Percentiles rank a stretch among this genome's conserved stretches.
These are phyloP conservation scores for Leucania comma DNA, from an alignment of 2,888 invertebrate species.

Conservation along the genomic window DNA sequence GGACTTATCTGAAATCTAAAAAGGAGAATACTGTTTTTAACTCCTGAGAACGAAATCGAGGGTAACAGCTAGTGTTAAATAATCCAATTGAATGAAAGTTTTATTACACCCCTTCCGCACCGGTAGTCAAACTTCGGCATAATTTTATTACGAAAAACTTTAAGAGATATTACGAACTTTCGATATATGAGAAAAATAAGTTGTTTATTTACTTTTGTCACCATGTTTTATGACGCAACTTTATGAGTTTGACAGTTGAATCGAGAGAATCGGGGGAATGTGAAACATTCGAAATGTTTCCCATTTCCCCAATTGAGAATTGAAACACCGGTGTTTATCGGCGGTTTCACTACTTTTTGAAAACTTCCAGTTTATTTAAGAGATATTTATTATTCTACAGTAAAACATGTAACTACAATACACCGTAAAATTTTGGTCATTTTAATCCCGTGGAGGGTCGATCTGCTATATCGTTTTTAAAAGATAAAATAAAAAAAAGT, in stretches of 20 bases:
- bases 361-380: not conserved
- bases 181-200: not conserved
- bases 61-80: not conserved
- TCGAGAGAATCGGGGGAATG: not conserved
- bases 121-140: conserved; percentile 4
- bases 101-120: not conserved
- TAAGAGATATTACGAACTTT: conserved; percentile 3
- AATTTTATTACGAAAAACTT: not conserved
- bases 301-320: too few species aligned
- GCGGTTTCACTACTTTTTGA: not conserved
- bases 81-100: not conserved
- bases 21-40: too few species aligned
- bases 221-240: not conserved
- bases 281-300: not conserved
- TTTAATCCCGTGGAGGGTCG: too few species aligned
- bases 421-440: too few species aligned
- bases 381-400: too few species aligned
- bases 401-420: too few species aligned
- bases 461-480: too few species aligned
- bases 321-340: too few species aligned
- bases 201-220: not conserved
- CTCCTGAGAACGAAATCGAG: too few species aligned
- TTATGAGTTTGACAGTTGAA: not conserved
- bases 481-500: too few species aligned
- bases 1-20: too few species aligned